Evolutionary conservation across 2,797 vertebrate species (phyloP), one percentile per base, ranked within the genome.

Genomic region (Hoplostethus mediterraneus): DNA sequence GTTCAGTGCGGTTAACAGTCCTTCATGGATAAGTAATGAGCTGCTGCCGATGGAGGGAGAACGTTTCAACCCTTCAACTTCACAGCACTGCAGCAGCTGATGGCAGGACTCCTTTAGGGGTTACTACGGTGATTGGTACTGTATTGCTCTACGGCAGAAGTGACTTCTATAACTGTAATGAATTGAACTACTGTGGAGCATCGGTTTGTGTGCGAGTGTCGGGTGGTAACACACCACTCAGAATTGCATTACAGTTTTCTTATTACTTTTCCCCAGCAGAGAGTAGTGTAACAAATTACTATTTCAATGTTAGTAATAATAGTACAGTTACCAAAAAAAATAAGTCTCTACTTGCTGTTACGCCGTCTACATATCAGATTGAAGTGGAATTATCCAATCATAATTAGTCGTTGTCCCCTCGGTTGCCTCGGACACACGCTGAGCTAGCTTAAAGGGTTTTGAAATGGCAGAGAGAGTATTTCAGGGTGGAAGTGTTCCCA

Each of bases 21-120:
- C 86, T 90, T 92, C 88, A 90, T 92, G 89, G 90, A 91, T 93
- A 92, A 92, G 86, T 93, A 91, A 93, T 91, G 87, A 90, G 90
- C 79, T 88, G 76, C 82, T 87, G 79, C 77, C 13, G 73, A 83
- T 21, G 31, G 79, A 83, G 71, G 65, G 72, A 88, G 81, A 84
- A 71, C 67, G 64, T 79, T 83, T 86, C 87, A 85, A 63, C 80
- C 81, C 86, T 83, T 80, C 79, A 78, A 81, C 80, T 88, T 77
- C 60, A 49, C 80, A 66, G 78, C 73, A 84, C 65, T 48, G 64
- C 70, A 79, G 69, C 65, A 44, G 28, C 51, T 4, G 10, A 21
- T 28, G 51, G 25, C 33, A 64, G 70, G 66, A 79, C 84, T 84
- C 76, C 79, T 79, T 17, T 61, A 67, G 71, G 71, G 81, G 79